A percentile compares a stretch with the other conserved stretches of the same genome.
Conservation (phyloP, 2,888 invertebrate genomes). For the Galerucella pusilla region DNA sequence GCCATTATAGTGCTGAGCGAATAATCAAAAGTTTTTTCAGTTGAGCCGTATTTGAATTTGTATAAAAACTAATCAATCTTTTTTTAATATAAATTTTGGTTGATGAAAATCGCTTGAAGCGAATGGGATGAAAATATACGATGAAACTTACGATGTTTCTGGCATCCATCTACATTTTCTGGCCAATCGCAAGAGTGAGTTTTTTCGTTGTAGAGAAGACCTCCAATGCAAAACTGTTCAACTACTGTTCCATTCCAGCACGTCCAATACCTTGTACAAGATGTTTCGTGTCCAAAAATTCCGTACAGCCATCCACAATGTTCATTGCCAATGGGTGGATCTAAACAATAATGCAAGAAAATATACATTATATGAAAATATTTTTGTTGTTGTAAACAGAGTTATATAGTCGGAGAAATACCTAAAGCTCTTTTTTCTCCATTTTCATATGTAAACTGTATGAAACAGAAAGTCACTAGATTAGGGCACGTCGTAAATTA, state of each 20-base stretch:
- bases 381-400: too few relatives aligned
- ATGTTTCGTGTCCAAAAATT: slow-evolving; percentile 93
- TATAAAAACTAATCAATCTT: too few relatives aligned
- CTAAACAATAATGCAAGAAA: slow-evolving; percentile 63
- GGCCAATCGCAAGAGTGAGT: slow-evolving; percentile 95
- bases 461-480: too few relatives aligned
- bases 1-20: too few relatives aligned
- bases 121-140: not conserved
- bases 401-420: too few relatives aligned
- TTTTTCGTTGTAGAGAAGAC: slow-evolving; percentile 89
- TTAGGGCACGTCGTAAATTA: too few relatives aligned
- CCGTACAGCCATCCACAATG: slow-evolving; percentile 95
- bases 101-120: not conserved
- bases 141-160: slow-evolving; percentile 87
- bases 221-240: slow-evolving; percentile 92
- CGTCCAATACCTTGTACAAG: slow-evolving; percentile 93
- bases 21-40: too few relatives aligned
- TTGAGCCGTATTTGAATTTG: too few relatives aligned
- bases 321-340: slow-evolving; percentile 84
- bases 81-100: too few relatives aligned
- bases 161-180: slow-evolving; percentile 92
- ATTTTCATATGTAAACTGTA: too few relatives aligned
- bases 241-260: slow-evolving; percentile 96
- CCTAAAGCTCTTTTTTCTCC: too few relatives aligned
- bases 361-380: too few relatives aligned